Base-by-base conservation (phyloP, 2,113 vertebrate genomes). In the Isurus oxyrinchus region DNA sequence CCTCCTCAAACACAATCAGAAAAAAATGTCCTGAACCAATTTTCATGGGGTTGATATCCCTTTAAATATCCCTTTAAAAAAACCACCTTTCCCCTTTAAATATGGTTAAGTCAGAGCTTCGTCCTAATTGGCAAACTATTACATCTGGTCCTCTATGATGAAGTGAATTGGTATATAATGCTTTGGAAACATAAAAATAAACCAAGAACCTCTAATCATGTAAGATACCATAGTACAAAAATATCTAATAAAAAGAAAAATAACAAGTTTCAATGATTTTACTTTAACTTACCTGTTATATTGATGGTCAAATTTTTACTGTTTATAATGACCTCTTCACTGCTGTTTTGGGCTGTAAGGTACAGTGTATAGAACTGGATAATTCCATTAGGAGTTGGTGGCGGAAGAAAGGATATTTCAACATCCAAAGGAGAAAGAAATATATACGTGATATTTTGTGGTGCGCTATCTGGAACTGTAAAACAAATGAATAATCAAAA, bases 401-500 rank as follows among this genome's bases (percentile, higher is more conserved):
- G 98, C 84, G 98, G 98, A 87, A 97, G 96, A 96, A 98, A 98
- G 2, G 97, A 98, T 96, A 98, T 95, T 91, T 98, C 97, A 96
- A 98, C 98, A 97, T 98, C 98, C 96, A 10, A 96, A 59, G 98
- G 98, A 96, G 98, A 98, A 96, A 98, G 97, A 93, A 98, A 98
- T 96, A 84, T 97, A 57, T 98, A 98, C 49, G 97, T 98, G 97
- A 98, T 97, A 59, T 98, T 98, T 98, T 98, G 97, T 96, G 98
- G 98, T 94, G 98, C 97, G 96, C 97, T 98, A 96, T 97, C 97
- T 63, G 98, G 98, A 87, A 98, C 98, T 98, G 95, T 44, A 97
- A 97, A 23, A 96, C 96, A 97, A 96, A 86, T 11, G 13, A 63
- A 63, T 86, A 66, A 63, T 63, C 35, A 87, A 40, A 63, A 63